A percentile compares a stretch with the other conserved stretches of the same genome.
Evolutionary conservation across 2,888 invertebrate genomes (phyloP).

Genomic region (Papilio elwesi): DNA sequence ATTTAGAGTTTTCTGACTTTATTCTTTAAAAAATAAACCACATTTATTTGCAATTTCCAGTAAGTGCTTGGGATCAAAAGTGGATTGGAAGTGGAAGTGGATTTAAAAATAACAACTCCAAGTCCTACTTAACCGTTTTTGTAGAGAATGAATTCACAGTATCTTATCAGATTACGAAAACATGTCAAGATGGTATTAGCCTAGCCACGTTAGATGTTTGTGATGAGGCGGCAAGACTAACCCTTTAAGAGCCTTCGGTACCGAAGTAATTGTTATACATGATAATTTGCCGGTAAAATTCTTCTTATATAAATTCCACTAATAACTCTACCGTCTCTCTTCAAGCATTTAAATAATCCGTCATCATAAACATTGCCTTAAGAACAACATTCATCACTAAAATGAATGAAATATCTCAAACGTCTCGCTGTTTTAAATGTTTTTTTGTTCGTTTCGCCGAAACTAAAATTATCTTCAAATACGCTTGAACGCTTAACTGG

Average conservation of each 20-base stretch:
- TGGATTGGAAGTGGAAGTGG: too few species aligned
- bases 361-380: conserved; percentile 67
- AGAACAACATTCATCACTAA: conserved; percentile 68
- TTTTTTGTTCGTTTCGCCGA: conserved; percentile 54
- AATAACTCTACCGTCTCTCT: conserved; percentile 56
- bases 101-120: conserved; percentile 12
- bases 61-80: conserved; percentile 5
- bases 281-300: not conserved
- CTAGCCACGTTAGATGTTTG: conserved; percentile 4
- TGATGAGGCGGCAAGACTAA: not conserved
- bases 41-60: not conserved
- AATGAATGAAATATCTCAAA: conserved; percentile 70
- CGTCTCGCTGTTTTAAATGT: conserved; percentile 49
- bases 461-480: conserved; percentile 55
- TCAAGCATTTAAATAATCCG: conserved; percentile 70
- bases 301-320: conserved; percentile 45
- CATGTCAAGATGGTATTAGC: conserved; percentile 18
- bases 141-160: conserved; percentile 12
- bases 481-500: conserved; percentile 48
- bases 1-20: not conserved
- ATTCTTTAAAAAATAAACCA: not conserved
- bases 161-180: conserved; percentile 22
- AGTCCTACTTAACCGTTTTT: conserved; percentile 11
- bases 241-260: not conserved
- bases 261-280: too few species aligned